Evolutionary conservation across 2,888 invertebrate species (phyloP).

Genomic region (Habrosyne pyritoides): DNA sequence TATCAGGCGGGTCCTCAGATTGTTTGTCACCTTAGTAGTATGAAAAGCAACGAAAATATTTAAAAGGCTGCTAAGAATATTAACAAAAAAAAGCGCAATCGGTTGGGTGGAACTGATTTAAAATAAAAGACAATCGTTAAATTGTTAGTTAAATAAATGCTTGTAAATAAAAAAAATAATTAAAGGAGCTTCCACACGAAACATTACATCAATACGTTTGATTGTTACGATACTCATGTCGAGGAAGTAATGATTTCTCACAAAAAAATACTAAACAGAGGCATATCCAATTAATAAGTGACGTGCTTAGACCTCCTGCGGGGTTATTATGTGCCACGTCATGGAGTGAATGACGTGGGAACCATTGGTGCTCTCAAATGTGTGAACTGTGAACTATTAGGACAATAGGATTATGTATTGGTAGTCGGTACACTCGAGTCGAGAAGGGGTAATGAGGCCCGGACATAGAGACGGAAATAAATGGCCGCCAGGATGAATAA

Average conservation of each 20-base stretch:
- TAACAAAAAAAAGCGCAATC: too few species aligned
- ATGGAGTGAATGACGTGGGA: constrained; percentile 47
- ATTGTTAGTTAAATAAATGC: too few species aligned
- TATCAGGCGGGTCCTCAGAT: too few species aligned
- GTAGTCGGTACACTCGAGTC: constrained; percentile 6
- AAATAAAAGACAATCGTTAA: too few species aligned
- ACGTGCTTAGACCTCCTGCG: constrained; percentile 58
- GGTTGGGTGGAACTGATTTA: too few species aligned
- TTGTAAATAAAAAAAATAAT: too few species aligned
- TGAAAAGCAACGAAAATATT: too few species aligned
- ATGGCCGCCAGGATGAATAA: too few species aligned
- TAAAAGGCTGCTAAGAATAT: too few species aligned
- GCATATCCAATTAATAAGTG: constrained; percentile 31
- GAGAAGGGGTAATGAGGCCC: constrained; percentile 1
- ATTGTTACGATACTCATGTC: not conserved
- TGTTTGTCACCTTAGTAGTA: too few species aligned
- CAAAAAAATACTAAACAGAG: constrained; percentile 18
- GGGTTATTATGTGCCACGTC: constrained; percentile 61
- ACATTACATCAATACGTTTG: too few species aligned
- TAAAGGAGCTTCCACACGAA: too few species aligned
- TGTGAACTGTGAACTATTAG: not conserved
- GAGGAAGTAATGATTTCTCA: constrained; percentile 11
- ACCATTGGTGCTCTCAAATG: constrained; percentile 23
- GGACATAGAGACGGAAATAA: not conserved
- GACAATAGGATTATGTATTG: not conserved